Base-by-base conservation (phyloP, 2,113 vertebrate genomes). In the Melanostigma gelatinosum region DNA sequence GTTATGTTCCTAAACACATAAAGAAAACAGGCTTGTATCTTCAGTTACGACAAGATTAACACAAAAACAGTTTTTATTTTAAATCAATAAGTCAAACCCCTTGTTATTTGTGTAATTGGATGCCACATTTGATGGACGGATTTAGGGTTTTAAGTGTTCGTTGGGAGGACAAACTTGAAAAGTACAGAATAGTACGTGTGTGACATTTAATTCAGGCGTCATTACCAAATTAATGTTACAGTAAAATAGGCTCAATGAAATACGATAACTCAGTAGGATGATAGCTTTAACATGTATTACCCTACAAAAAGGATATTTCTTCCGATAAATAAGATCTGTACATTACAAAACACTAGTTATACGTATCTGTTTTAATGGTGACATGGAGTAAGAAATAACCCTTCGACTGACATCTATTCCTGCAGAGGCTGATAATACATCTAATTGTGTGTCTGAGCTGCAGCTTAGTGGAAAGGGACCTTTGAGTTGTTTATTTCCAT, bases 401-500 rank as follows among this genome's bases (percentile, higher is more conserved):
- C 67, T 74, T 57, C 1, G 58, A 46, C 63, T 87, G 74, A 83
- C 73, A 77, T 73, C 38, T 76, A 52, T 71, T 88, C 75, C 76
- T 60, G 72, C 52, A 48, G 72, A 64, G 62, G 62, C 74, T 63
- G 81, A 88, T 90, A 86, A 82, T 88, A 77, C 67, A 85, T 79
- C 79, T 84, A 86, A 85, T 91, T 90, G 79, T 83, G 83, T 72
- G 79, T 82, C 75, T 89, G 87, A 90, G 78, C 88, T 74, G 80
- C 72, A 88, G 88, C 90, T 89, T 87, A 88, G 72, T 80, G 88
- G 89, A 90, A 88, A 86, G 29, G 73, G 72, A 90, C 86, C 87
- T 90, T 90, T 90, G 78, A 85, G 80, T 91, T 92, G 92, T 91
- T 93, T 92, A 91, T 92, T 88, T 92, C 83, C 79, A 72, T 86